These are phyloP conservation scores for Arenaria interpres DNA, from an alignment of 2,113 vertebrate species.

Conservation along the genomic window DNA sequence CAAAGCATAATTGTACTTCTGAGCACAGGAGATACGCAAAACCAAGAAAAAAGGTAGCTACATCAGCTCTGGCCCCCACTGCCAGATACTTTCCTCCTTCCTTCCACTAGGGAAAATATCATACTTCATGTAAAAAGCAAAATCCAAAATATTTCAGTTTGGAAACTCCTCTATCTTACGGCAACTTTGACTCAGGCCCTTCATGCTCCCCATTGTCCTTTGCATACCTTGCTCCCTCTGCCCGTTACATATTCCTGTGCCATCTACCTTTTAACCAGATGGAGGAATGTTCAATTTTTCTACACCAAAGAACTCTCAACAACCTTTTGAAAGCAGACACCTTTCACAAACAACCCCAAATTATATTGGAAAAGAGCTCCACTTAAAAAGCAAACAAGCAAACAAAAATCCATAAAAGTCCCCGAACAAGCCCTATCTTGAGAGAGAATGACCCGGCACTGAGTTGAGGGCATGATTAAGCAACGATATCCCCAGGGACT, in stretches of 20 bases:
- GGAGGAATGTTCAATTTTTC: not conserved
- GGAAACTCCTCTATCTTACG: not conserved
- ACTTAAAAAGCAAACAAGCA: not conserved
- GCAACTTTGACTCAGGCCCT: not conserved
- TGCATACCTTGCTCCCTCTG: not conserved
- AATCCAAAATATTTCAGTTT: not conserved
- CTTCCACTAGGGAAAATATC: not conserved
- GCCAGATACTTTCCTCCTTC: not conserved
- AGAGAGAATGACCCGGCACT: not conserved
- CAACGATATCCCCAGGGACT: not conserved
- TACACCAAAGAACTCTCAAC: not conserved
- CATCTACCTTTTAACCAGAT: not conserved
- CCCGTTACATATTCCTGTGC: not conserved
- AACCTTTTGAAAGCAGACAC: not conserved
- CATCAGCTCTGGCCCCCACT: not conserved
- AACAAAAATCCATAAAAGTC: not conserved
- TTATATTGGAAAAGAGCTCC: not conserved
- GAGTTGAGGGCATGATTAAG: not conserved
- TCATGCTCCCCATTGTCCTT: not conserved
- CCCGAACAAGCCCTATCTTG: not conserved
- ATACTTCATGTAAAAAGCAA: not conserved
- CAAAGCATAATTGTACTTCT: not conserved
- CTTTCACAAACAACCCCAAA: not conserved
- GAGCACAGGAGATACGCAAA: not conserved
- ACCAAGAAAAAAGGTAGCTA: not conserved